A percentile compares a stretch with the other conserved stretches of the same genome.
These are phyloP conservation scores for Pteria penguin DNA, from an alignment of 2,888 invertebrate species.

Conservation along the genomic window DNA sequence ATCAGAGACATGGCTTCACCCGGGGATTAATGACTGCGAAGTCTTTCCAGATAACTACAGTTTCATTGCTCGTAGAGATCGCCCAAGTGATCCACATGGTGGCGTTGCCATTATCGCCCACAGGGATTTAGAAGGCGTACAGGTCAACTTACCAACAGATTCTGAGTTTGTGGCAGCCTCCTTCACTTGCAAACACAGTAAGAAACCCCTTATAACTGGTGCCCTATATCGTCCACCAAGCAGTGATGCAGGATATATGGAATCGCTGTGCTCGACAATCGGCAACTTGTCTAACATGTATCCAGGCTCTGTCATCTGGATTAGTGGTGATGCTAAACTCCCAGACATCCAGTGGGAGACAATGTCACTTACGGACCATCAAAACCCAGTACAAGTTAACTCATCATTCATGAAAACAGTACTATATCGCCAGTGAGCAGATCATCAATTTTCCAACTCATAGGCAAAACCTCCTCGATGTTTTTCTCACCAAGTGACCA, in stretches of 20 bases:
- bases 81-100: constrained; percentile 19
- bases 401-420: not conserved
- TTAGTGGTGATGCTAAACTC: not conserved
- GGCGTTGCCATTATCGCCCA: constrained; percentile 25
- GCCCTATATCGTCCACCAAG: constrained; percentile 26
- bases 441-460: constrained; percentile 23
- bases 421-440: constrained; percentile 10
- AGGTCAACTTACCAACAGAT: constrained; percentile 15
- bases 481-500: constrained; percentile 23
- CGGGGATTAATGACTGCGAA: constrained; percentile 29
- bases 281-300: not conserved
- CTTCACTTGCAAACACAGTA: constrained; percentile 10
- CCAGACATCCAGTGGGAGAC: constrained; percentile 10
- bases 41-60: constrained; percentile 29
- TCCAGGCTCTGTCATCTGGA: not conserved
- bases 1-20: constrained; percentile 33
- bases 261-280: constrained; percentile 8
- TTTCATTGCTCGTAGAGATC: constrained; percentile 19
- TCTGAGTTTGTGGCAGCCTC: constrained; percentile 29
- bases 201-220: constrained; percentile 11
- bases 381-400: no score
- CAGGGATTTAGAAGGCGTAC: not conserved
- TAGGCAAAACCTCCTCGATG: constrained; percentile 24
- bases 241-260: constrained; percentile 7
- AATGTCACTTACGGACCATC: no score